These are phyloP conservation scores for Anagrus nilaparvatae DNA, from an alignment of 1,140 invertebrate genomes.

Conservation along the genomic window DNA sequence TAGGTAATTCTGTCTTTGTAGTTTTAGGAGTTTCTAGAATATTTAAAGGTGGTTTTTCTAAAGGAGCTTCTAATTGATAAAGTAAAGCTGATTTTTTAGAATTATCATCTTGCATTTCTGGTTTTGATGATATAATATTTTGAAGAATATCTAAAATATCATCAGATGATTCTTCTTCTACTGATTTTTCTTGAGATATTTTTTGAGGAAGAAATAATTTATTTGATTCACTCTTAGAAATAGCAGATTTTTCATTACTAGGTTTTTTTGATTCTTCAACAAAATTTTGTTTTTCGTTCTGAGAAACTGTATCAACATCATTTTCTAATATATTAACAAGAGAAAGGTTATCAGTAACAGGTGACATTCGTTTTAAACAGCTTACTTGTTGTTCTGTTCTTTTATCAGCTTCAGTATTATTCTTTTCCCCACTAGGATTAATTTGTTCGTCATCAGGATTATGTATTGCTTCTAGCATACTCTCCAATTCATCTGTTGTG, in stretches of 20 bases:
- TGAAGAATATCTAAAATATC: conserved; percentile 59
- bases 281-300: conserved; percentile 1
- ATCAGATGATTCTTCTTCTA: conserved; percentile 49
- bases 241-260: background rate
- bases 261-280: conserved; percentile 1
- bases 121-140: conserved; percentile 47
- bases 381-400: conserved; percentile 5
- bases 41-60: conserved; percentile 36
- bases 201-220: conserved; percentile 20
- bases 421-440: conserved; percentile 27
- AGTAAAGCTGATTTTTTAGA: conserved; percentile 31
- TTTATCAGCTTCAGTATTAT: conserved; percentile 17
- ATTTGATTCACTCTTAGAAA: conserved; percentile 18
- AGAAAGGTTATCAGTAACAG: conserved; percentile 35
- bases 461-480: conserved; percentile 40
- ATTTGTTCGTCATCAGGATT: conserved; percentile 37
- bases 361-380: conserved; percentile 33
- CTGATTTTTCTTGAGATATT: conserved; percentile 18
- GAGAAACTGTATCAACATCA: conserved; percentile 25
- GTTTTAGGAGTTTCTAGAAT: too few relatives aligned
- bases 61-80: conserved; percentile 35
- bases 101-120: conserved; percentile 38
- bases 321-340: conserved; percentile 40
- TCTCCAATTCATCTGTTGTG: conserved; percentile 39
- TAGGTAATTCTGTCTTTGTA: too few relatives aligned